These are phyloP conservation scores for Sinocyclocheilus maitianheensis DNA, from an alignment of 2,113 vertebrate genomes.

Conservation along the genomic window DNA sequence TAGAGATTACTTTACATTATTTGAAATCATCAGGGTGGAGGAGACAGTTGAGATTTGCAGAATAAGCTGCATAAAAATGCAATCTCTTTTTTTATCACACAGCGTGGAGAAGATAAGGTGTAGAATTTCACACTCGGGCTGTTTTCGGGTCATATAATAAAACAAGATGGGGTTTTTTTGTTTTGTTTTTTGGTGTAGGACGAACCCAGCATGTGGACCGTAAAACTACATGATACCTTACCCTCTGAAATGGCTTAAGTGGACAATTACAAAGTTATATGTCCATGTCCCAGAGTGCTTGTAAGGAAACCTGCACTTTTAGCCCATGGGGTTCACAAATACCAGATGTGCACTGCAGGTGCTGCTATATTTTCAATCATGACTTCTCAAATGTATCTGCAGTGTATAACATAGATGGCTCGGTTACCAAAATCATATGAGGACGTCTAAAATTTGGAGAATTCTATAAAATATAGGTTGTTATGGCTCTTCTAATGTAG, in stretches of 20 bases:
- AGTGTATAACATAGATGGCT: slow-evolving; percentile 38
- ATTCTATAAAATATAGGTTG: slow-evolving; percentile 16
- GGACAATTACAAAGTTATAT: slow-evolving; percentile 42
- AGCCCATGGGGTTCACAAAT: slow-evolving; percentile 41
- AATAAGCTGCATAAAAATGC: background rate
- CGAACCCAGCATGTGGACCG: slow-evolving; percentile 18
- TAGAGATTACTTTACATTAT: slow-evolving; percentile 33
- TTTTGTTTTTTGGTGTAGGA: background rate
- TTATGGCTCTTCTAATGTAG: slow-evolving; percentile 10
- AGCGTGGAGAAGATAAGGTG: background rate
- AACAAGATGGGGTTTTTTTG: background rate
- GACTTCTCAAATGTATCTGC: slow-evolving; percentile 40
- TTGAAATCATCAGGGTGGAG: background rate
- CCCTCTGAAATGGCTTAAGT: slow-evolving; percentile 42
- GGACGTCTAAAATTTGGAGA: background rate
- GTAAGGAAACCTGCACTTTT: slow-evolving; percentile 49
- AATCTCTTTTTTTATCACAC: background rate
- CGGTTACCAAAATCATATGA: slow-evolving; percentile 22
- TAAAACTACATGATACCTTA: slow-evolving; percentile 33
- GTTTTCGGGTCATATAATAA: slow-evolving; percentile 23
- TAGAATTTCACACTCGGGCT: slow-evolving; percentile 4
- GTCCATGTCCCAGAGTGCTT: slow-evolving; percentile 32
- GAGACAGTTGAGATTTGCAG: background rate
- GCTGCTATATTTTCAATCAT: slow-evolving; percentile 54
- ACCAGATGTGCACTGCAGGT: slow-evolving; percentile 60